These are phyloP conservation scores for Melieria omissa DNA, from an alignment of 2,888 invertebrate genomes.

Conservation along the genomic window DNA sequence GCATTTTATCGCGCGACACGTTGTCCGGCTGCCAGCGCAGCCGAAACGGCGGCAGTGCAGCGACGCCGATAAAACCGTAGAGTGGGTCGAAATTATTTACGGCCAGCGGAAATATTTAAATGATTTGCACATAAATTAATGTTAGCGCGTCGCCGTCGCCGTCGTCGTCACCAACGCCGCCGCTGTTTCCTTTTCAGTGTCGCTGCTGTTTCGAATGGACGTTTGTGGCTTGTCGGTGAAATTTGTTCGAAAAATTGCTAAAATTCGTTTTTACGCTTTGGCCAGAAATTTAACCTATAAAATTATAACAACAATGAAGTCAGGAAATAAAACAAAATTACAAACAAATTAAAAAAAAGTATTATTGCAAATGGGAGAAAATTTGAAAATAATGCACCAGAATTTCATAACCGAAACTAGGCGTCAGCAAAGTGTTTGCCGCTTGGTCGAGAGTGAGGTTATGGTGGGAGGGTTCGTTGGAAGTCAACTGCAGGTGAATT, in stretches of 20 bases:
- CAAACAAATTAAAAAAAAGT: too few species aligned
- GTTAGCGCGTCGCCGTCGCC: background rate
- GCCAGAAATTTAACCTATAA: too few species aligned
- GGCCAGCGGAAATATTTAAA: slow-evolving; percentile 31
- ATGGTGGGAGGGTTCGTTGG: too few species aligned
- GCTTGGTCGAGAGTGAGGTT: too few species aligned
- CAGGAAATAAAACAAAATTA: too few species aligned
- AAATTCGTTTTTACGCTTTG: too few species aligned
- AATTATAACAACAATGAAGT: too few species aligned
- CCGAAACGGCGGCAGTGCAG: background rate
- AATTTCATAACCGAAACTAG: too few species aligned
- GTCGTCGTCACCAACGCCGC: background rate
- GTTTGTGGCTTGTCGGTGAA: background rate
- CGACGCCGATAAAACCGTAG: background rate
- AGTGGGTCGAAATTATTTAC: slow-evolving; percentile 19
- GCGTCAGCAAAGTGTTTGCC: too few species aligned
- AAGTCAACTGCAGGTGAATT: slow-evolving; percentile 16
- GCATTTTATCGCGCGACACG: background rate
- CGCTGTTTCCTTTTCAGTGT: background rate
- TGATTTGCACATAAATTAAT: slow-evolving; percentile 29
- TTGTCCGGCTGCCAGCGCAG: background rate
- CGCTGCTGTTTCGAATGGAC: background rate
- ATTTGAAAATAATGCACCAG: too few species aligned
- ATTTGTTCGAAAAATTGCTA: too few species aligned
- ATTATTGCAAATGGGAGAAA: too few species aligned